Percentiles rank a stretch among this genome's conserved stretches.
These are phyloP conservation scores for Theonella swinhoei DNA, from an alignment of 37 sponge, comb jelly and placozoan species.

Conservation along the genomic window DNA sequence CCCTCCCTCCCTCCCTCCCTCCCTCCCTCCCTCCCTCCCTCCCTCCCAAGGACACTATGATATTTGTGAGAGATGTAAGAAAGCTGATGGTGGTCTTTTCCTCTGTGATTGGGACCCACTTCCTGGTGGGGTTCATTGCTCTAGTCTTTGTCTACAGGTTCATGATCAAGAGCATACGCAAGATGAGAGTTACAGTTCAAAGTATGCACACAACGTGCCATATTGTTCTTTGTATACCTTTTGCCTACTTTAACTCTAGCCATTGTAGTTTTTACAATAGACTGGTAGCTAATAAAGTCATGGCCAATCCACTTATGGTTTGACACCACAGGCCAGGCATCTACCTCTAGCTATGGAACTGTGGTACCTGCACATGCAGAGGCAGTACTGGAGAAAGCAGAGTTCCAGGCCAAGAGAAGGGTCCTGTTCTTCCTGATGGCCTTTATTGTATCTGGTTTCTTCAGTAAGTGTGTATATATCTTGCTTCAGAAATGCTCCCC, in stretches of 20 bases:
- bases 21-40: background rate
- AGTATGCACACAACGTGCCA: too few species aligned
- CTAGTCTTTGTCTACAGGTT: conserved; percentile 8
- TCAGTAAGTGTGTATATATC: conserved; percentile 10
- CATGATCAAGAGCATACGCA: background rate
- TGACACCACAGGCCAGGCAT: background rate
- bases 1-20: background rate
- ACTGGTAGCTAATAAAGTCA: too few species aligned
- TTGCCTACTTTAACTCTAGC: too few species aligned
- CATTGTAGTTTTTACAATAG: too few species aligned
- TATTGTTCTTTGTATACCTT: too few species aligned
- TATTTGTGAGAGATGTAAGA: background rate
- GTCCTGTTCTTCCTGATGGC: conserved; percentile 12
- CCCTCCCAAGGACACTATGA: background rate
- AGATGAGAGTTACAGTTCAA: conserved; percentile 1
- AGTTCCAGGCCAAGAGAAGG: conserved; percentile 17
- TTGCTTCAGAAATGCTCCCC: too few species aligned
- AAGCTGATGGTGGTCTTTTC: conserved; percentile 15
- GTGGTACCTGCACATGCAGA: background rate
- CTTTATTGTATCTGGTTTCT: conserved; percentile 23
- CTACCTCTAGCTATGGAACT: background rate
- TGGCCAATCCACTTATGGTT: too few species aligned
- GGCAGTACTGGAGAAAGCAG: background rate
- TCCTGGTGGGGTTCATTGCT: conserved; percentile 6
- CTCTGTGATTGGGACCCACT: conserved; percentile 5